These are phyloP conservation scores for Talpa occidentalis DNA, from an alignment of 2,113 vertebrate species.

Conservation along the genomic window DNA sequence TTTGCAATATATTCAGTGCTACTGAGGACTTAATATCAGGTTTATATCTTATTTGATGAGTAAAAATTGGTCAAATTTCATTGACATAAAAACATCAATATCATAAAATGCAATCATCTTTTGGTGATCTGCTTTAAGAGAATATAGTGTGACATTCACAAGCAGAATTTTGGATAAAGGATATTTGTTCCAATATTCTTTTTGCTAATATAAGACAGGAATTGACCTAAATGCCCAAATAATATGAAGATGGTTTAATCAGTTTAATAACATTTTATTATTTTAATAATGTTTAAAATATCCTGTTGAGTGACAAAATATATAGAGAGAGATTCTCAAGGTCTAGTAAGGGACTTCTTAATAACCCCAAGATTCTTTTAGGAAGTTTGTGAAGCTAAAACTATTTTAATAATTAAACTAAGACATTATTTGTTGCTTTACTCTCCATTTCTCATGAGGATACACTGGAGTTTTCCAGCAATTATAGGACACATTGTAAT, in stretches of 20 bases:
- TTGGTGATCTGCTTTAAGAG: not conserved
- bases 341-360: not conserved
- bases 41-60: not conserved
- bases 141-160: not conserved
- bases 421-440: not conserved
- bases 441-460: not conserved
- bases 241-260: not conserved
- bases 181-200: not conserved
- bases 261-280: not conserved
- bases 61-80: not conserved
- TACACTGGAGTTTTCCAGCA: not conserved
- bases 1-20: not conserved
- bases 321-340: not conserved
- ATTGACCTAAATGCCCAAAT: not conserved
- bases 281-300: not conserved
- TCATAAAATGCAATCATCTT: not conserved
- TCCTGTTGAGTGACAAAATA: not conserved
- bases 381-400: not conserved
- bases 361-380: not conserved
- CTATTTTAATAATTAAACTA: not conserved
- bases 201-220: not conserved
- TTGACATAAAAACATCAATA: not conserved
- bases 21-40: not conserved
- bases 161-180: not conserved
- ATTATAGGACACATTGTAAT: not conserved